Evolutionary conservation across 2,113 vertebrate genomes (phyloP).

Genomic region (Planiliza haematocheilus): DNA sequence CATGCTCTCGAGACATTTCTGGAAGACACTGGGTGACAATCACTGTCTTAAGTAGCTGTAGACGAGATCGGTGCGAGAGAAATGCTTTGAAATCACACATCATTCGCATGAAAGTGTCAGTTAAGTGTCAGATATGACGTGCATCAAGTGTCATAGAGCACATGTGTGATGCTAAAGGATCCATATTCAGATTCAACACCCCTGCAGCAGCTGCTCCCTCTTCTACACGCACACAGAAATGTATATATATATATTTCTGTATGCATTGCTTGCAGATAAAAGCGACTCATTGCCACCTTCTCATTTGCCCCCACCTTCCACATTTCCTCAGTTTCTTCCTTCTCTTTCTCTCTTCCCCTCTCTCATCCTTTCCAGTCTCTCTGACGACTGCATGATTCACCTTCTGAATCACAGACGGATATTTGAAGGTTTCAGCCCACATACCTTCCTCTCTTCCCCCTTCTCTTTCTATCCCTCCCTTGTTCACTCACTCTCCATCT

Average conservation of each 20-base stretch:
- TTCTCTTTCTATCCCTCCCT: background rate
- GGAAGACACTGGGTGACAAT: background rate
- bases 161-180: conserved; percentile 12
- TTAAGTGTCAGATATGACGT: background rate
- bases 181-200: conserved; percentile 17
- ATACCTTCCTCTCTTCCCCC: conserved; percentile 26
- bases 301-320: conserved; percentile 10
- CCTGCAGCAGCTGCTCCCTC: conserved; percentile 39
- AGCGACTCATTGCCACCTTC: conserved; percentile 19
- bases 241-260: background rate
- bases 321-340: conserved; percentile 14
- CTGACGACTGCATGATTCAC: conserved; percentile 74
- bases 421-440: conserved; percentile 75
- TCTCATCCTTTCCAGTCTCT: conserved; percentile 50
- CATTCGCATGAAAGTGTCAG: background rate
- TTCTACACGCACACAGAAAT: conserved; percentile 1
- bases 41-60: conserved; percentile 10
- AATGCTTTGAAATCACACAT: conserved; percentile 5
- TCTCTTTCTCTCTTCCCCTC: conserved; percentile 24
- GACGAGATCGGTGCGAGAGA: background rate
- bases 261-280: conserved; percentile 28
- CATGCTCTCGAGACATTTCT: background rate
- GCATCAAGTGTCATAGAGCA: conserved; percentile 9
- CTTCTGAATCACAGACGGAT: conserved; percentile 70
- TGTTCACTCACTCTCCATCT: conserved; percentile 6